A percentile compares a stretch with the other conserved stretches of the same genome.
Evolutionary conservation across 2,113 vertebrate genomes (phyloP).

Genomic region (Octodon degus): DNA sequence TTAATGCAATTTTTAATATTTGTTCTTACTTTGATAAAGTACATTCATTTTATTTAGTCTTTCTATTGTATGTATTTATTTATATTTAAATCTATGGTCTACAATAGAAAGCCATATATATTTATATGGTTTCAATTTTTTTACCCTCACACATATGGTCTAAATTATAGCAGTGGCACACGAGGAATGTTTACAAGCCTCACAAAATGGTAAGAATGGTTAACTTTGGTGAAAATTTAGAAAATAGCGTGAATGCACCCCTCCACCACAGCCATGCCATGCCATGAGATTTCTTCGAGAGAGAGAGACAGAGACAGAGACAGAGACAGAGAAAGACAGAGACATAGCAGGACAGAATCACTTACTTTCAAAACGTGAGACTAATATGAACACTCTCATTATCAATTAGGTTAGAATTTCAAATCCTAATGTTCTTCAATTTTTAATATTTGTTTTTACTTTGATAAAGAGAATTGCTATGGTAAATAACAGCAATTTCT

Average conservation of each 20-base stretch:
- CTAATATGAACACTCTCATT: neutral
- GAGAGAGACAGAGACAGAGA: too few species aligned
- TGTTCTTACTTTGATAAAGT: too few species aligned
- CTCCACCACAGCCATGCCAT: neutral
- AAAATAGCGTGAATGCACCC: neutral
- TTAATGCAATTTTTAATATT: neutral
- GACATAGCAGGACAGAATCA: neutral
- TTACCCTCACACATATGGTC: neutral
- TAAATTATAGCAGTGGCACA: neutral
- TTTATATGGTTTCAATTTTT: too few species aligned
- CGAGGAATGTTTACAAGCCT: neutral
- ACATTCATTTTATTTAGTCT: too few species aligned
- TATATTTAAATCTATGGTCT: too few species aligned
- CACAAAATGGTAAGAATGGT: neutral
- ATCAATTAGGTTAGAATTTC: neutral
- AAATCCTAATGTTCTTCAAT: neutral
- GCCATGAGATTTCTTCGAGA: neutral
- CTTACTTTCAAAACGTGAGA: neutral
- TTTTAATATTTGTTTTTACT: neutral
- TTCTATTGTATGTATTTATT: too few species aligned
- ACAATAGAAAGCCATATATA: too few species aligned
- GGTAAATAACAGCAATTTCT: neutral
- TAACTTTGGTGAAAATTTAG: neutral
- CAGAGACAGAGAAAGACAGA: too few species aligned
- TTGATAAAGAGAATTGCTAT: neutral